Evolutionary conservation across 2,113 vertebrate species (phyloP), one percentile per base, ranked within the genome.

Genomic region (Pseudois nayaur): DNA sequence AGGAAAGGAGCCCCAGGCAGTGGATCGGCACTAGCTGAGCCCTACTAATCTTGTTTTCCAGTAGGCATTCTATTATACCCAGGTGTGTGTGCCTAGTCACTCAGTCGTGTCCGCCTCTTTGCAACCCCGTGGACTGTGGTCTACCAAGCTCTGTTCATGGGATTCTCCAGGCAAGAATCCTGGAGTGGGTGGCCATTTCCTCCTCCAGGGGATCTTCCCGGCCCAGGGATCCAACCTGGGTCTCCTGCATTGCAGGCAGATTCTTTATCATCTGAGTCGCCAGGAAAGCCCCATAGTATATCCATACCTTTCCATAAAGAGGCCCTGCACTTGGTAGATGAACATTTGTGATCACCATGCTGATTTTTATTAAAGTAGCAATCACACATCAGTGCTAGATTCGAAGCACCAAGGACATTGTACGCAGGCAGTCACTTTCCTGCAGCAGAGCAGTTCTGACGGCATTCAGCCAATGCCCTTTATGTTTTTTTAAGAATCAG

Each of bases 341-440:
- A 29, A 82, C 86, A 81, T 27, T 81, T 2, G 11, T 14, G 19
- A 97, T 60, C 31, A n/a, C 48, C 19, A 1, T 13, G 6, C 40
- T 89, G 16, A 91, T 92, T 97, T 71, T 45, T 64, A 29, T 87
- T 54, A 67, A 83, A 31, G 48, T 4, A 60, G 33, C 71, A 55
- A 1, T 19, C 21, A 71, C 36, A 85, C 33, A 81, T 74, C 43
- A 59, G 19, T 19, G 29, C 31, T 62, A 36, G 78, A 84, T 74
- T 82, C 8, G 67, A 85, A 95, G 36, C 19, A 36, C 9, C 12
- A 21, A 21, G 29, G 36, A 45, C 5, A 23, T 57, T 60, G 91
- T 8, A 86, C 10, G 5, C 40, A 40, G 21, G 40, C 54, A 45
- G n/a, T 11, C 3, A 4, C 45, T 88, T 55, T 67, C 19, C 57